Percentiles rank a stretch among this genome's conserved stretches.
phyloP scores from a whole-genome alignment of 2,797 vertebrate genomes.

The Lacerta agilis region DNA sequence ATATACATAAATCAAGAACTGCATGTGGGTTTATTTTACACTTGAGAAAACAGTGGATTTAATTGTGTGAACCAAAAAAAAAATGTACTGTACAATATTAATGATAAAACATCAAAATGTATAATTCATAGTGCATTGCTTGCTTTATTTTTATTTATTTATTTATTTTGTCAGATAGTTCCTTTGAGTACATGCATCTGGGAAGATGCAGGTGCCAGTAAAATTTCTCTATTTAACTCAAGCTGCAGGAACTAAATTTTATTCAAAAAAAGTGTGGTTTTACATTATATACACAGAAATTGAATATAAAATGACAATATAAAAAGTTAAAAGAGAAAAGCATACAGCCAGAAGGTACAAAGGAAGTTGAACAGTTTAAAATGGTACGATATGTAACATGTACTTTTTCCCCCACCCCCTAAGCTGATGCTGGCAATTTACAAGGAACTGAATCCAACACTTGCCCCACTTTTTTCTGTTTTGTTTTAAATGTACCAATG shows the following conservation, averaged over 20 bases:
- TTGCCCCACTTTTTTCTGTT: constrained; percentile 74
- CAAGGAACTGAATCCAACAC: constrained; percentile 85
- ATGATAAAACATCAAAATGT: constrained; percentile 95
- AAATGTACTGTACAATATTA: constrained; percentile 90
- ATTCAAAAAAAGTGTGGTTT: constrained; percentile 90
- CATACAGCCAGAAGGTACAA: constrained; percentile 95
- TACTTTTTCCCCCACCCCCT: constrained; percentile 79
- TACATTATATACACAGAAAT: constrained; percentile 97
- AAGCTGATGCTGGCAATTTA: constrained; percentile 94
- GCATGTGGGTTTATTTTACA: constrained; percentile 99
- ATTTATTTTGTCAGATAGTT: constrained; percentile 85
- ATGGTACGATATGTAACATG: constrained; percentile 90
- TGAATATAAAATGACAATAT: constrained; percentile 99
- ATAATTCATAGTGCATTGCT: constrained; percentile 90
- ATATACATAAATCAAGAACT: constrained; percentile 94
- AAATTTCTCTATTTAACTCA: constrained; percentile 92
- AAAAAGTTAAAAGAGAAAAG: constrained; percentile 92
- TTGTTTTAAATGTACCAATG: constrained; percentile 79
- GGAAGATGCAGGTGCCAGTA: constrained; percentile 89
- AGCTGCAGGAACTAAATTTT: constrained; percentile 93
- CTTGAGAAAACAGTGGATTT: constrained; percentile 96
- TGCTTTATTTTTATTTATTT: constrained; percentile 84
- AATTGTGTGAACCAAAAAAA: constrained; percentile 91
- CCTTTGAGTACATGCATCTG: constrained; percentile 88
- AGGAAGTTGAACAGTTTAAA: constrained; percentile 95